Percentiles rank a stretch among this genome's conserved stretches.
These are phyloP conservation scores for Parauchenoglanis ngamensis DNA, from an alignment of 2,797 vertebrate species.

Conservation along the genomic window DNA sequence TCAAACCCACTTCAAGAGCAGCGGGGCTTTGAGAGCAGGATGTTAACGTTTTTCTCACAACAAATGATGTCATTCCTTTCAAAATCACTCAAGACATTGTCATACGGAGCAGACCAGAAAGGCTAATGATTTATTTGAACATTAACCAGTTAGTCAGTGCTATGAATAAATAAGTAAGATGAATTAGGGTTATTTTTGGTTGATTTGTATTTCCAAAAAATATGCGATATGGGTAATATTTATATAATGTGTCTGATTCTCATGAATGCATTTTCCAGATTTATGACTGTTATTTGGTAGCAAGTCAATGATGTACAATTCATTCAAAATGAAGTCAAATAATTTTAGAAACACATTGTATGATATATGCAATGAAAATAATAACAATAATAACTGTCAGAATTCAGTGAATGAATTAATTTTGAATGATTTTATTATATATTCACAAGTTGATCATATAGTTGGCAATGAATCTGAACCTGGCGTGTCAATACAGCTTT, in stretches of 20 bases:
- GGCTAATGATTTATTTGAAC: constrained; percentile 13
- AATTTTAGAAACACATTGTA: not conserved
- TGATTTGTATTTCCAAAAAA: constrained; percentile 16
- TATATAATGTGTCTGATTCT: not conserved
- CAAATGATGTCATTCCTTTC: constrained; percentile 60
- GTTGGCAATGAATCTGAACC: not conserved
- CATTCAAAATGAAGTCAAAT: not conserved
- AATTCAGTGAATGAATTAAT: not conserved
- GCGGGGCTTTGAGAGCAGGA: constrained; percentile 59
- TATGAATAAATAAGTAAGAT: not conserved
- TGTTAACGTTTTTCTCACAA: constrained; percentile 59
- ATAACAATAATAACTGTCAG: not conserved
- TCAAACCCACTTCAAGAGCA: constrained; percentile 52
- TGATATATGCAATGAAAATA: not conserved
- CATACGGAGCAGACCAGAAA: constrained; percentile 25
- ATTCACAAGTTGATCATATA: not conserved
- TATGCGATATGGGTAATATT: not conserved
- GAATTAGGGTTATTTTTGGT: not conserved
- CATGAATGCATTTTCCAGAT: not conserved
- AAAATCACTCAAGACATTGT: constrained; percentile 38
- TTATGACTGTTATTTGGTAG: not conserved
- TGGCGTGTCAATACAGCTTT: not conserved
- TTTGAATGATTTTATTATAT: not conserved
- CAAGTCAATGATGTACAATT: not conserved
- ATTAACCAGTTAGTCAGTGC: constrained; percentile 25